A percentile compares a stretch with the other conserved stretches of the same genome.
These are phyloP conservation scores for Drosophila recens DNA, from an alignment of 2,888 invertebrate species.

Conservation along the genomic window DNA sequence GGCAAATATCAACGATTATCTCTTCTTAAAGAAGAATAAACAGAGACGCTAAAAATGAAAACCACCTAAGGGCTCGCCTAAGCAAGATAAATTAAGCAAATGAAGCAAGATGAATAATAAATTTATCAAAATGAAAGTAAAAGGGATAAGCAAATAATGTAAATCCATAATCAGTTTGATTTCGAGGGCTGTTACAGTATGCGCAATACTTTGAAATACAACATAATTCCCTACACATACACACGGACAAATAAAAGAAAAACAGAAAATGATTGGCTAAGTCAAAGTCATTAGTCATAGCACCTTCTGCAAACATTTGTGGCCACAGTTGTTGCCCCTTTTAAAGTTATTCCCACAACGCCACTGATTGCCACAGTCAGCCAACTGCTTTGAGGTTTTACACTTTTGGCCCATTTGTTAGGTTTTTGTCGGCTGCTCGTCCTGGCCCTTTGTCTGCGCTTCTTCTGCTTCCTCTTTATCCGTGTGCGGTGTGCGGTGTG, in stretches of 20 bases:
- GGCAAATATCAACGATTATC: too few relatives aligned
- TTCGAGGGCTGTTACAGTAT: constrained; percentile 26
- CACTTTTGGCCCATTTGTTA: constrained; percentile 73
- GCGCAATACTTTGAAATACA: background rate
- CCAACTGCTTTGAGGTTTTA: constrained; percentile 70
- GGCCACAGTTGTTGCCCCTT: constrained; percentile 28
- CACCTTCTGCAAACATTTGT: constrained; percentile 44
- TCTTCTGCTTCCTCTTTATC: constrained; percentile 18
- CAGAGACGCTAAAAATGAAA: background rate
- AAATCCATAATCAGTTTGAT: constrained; percentile 15
- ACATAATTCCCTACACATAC: constrained; percentile 25
- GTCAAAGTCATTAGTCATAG: constrained; percentile 73
- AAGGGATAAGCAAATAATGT: constrained; percentile 23
- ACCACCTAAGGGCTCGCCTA: background rate
- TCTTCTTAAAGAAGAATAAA: background rate
- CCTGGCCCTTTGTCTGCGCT: constrained; percentile 2
- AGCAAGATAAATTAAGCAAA: constrained; percentile 12
- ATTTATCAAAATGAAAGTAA: constrained; percentile 15
- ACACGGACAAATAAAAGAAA: background rate
- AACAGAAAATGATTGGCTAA: constrained; percentile 40
- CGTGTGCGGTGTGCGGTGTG: constrained; percentile 57
- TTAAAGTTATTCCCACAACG: constrained; percentile 51
- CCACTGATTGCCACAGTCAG: constrained; percentile 61
- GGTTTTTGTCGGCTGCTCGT: constrained; percentile 29
- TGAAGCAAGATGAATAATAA: constrained; percentile 29